A percentile compares a stretch with the other conserved stretches of the same genome.
These are phyloP conservation scores for Pseudococcus longispinus DNA, from an alignment of 2,888 invertebrate genomes.

Conservation along the genomic window DNA sequence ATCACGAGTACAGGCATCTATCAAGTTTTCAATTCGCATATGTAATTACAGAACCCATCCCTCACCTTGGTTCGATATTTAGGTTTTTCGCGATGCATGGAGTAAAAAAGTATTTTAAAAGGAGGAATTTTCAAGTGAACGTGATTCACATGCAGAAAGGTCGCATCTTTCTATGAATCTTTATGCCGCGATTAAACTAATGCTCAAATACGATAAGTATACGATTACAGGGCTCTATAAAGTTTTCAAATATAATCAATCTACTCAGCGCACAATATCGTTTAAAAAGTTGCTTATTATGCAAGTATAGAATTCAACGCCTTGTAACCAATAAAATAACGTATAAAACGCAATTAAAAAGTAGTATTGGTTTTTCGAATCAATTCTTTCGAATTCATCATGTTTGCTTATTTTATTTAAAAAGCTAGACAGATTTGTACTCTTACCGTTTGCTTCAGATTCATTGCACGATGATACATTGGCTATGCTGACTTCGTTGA, in stretches of 20 bases:
- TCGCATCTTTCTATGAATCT: slow-evolving; percentile 39
- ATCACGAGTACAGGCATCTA: not conserved
- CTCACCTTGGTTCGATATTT: not conserved
- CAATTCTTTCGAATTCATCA: not conserved
- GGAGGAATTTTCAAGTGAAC: not conserved
- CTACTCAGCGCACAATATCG: not conserved
- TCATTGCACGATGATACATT: slow-evolving; percentile 50
- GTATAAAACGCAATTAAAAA: not conserved
- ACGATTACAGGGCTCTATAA: not conserved
- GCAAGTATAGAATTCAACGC: not conserved
- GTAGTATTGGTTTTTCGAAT: not conserved
- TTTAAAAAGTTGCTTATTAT: not conserved
- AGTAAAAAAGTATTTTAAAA: not conserved
- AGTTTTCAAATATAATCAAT: not conserved
- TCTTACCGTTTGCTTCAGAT: slow-evolving; percentile 54
- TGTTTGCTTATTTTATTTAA: not conserved
- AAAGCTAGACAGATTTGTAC: not conserved
- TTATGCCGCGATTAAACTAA: not conserved
- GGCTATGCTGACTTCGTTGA: slow-evolving; percentile 48
- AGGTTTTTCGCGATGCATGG: not conserved
- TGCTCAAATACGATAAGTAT: slow-evolving; percentile 24
- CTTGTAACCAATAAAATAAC: not conserved
- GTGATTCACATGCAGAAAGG: slow-evolving; percentile 40
- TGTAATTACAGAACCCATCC: not conserved
- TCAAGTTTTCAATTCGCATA: not conserved